phyloP scores from a whole-genome alignment of 2,888 invertebrate genomes.

The Meteorus cinctellus region DNA sequence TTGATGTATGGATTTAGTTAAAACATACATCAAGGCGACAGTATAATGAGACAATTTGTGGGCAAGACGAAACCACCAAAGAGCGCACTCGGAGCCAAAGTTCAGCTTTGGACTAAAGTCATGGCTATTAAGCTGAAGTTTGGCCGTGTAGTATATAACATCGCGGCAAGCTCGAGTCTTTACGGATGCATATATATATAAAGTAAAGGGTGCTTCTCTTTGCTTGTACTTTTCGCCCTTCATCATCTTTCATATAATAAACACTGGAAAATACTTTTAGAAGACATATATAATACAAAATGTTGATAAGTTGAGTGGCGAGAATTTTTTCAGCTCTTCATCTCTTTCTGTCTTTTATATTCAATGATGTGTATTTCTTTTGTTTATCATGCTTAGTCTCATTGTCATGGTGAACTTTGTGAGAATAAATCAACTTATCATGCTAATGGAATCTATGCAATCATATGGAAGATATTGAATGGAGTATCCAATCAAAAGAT shows the following conservation, averaged over 20 bases:
- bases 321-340: neutral
- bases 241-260: neutral
- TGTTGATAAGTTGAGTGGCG: neutral
- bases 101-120: conserved; percentile 50
- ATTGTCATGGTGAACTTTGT: neutral
- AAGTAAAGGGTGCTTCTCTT: neutral
- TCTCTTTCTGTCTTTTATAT: neutral
- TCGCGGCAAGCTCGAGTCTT: neutral
- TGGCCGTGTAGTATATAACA: conserved; percentile 26
- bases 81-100: conserved; percentile 39
- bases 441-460: no score
- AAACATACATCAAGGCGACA: conserved; percentile 6
- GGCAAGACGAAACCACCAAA: conserved; percentile 46
- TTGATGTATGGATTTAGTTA: conserved; percentile 12
- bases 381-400: neutral
- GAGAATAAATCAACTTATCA: no score
- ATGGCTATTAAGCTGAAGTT: conserved; percentile 52
- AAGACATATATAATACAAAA: neutral
- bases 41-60: conserved; percentile 55
- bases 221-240: conserved; percentile 1
- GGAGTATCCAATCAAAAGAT: no score
- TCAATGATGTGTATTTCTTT: neutral
- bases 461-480: no score
- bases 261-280: neutral
- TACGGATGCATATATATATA: neutral